Evolutionary conservation across 2,113 vertebrate species (phyloP), one percentile per base, ranked within the genome.

Genomic region (Falcunculus frontatus): DNA sequence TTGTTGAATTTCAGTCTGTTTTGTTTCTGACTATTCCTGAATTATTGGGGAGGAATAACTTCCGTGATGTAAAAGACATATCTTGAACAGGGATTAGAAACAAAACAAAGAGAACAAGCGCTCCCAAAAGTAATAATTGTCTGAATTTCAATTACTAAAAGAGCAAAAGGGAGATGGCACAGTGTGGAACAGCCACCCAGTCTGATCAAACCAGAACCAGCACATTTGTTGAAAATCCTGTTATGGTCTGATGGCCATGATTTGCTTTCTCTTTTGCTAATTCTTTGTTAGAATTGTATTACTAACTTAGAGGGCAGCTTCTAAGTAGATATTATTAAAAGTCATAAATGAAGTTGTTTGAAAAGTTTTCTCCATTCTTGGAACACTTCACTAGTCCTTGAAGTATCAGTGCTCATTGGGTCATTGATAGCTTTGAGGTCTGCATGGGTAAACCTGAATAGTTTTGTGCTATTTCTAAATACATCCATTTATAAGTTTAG

Each of bases 1-100:
- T 97, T 98, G 93, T 96, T 97, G 87, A 97, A 95, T 97, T 96
- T 87, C 75, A 86, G 49, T 94, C 76, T 94, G 64, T 72, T 95
- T 94, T 84, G 75, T 92, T 97, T 96, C 67, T 94, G 79, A 41
- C 85, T 88, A 11, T 88, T 96, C 49, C 78, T 56, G 47, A 94
- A 78, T 96, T 97, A 89, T 50, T 95, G n/a, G 77, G 96, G 94
- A 96, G 87, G 60, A 75, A 57, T 96, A 87, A 90, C 74, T 95
- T 92, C 79, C 7, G 9, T 74, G 59, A 88, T 91, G 84, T 50
- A 90, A 94, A 87, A 84, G 62, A 64, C 8, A 4, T 73, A 44
- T 87, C 83, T 96, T 97, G 83, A 82, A 89, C 78, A 90, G 62
- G 57, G 90, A 65, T 77, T 85, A 76, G 79, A 74, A 89, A 82